Conservation (phyloP, 2,888 invertebrate genomes). For the Ypsolopha scabrella region DNA sequence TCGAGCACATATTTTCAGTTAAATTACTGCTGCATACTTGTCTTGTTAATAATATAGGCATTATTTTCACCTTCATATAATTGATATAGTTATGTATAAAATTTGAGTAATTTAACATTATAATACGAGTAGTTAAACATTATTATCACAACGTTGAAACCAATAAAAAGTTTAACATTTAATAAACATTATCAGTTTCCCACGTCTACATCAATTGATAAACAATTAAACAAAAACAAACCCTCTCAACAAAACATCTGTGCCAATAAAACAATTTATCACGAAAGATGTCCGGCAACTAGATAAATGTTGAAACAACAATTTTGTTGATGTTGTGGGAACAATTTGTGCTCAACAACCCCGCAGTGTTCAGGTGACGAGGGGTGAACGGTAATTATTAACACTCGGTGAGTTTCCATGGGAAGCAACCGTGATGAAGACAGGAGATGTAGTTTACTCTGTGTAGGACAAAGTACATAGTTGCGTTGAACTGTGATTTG, state of each 20-base stretch:
- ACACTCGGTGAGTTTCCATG: slow-evolving; percentile 49
- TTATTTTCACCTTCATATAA: too few species aligned
- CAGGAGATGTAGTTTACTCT: background rate
- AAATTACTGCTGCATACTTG: too few species aligned
- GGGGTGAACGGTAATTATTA: slow-evolving; percentile 13
- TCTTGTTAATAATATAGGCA: too few species aligned
- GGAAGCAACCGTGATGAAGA: slow-evolving; percentile 23
- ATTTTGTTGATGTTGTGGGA: slow-evolving; percentile 32
- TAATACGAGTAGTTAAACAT: too few species aligned
- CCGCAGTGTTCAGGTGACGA: slow-evolving; percentile 6
- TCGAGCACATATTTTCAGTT: too few species aligned
- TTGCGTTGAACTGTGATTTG: too few species aligned
- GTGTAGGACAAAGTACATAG: too few species aligned
- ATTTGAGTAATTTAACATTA: too few species aligned
- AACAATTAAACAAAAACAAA: slow-evolving; percentile 5
- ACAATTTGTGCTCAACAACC: slow-evolving; percentile 13
- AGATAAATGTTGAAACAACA: slow-evolving; percentile 2
- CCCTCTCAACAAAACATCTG: background rate
- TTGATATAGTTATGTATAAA: too few species aligned
- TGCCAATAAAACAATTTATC: background rate
- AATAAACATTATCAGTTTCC: background rate
- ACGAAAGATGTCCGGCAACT: background rate
- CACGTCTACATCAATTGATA: slow-evolving; percentile 12
- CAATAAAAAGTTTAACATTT: too few species aligned
- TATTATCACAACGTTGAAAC: too few species aligned